Conservation (phyloP, 2,797 vertebrate species). For the Chelon labrosus region DNA sequence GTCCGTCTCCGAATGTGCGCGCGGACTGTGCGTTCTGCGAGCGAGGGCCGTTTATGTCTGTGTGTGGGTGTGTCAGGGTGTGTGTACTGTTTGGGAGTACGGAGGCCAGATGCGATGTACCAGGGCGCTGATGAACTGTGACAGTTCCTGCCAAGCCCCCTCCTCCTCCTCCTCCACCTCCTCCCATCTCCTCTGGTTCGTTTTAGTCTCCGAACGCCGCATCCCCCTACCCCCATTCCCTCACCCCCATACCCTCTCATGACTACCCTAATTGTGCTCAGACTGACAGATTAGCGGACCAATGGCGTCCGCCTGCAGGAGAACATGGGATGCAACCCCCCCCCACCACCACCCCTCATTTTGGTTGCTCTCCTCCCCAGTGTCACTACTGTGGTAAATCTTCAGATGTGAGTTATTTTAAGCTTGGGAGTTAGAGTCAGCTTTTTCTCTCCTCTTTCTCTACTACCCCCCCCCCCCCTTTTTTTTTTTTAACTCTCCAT, state of each 20-base stretch:
- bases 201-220: slow-evolving; percentile 44
- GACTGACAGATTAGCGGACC: slow-evolving; percentile 70
- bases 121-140: slow-evolving; percentile 82
- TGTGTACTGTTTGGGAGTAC: slow-evolving; percentile 57
- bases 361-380: slow-evolving; percentile 20
- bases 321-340: slow-evolving; percentile 45
- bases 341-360: slow-evolving; percentile 16
- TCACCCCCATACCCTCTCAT: slow-evolving; percentile 5
- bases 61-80: slow-evolving; percentile 33
- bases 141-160: slow-evolving; percentile 72
- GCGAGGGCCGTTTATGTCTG: slow-evolving; percentile 50
- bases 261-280: slow-evolving; percentile 58
- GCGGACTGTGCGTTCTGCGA: slow-evolving; percentile 55
- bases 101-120: slow-evolving; percentile 79
- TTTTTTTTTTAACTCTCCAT: slow-evolving; percentile 5
- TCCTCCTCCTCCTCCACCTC: slow-evolving; percentile 13
- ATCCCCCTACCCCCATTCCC: not conserved
- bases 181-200: slow-evolving; percentile 48
- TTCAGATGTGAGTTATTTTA: slow-evolving; percentile 72
- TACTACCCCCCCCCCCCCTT: not conserved
- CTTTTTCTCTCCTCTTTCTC: slow-evolving; percentile 34
- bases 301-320: slow-evolving; percentile 58
- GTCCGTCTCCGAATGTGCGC: not conserved
- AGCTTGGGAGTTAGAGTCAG: slow-evolving; percentile 64
- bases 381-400: slow-evolving; percentile 51